phyloP scores from a whole-genome alignment of 2,113 vertebrate species.

The Atherinomorus stipes region DNA sequence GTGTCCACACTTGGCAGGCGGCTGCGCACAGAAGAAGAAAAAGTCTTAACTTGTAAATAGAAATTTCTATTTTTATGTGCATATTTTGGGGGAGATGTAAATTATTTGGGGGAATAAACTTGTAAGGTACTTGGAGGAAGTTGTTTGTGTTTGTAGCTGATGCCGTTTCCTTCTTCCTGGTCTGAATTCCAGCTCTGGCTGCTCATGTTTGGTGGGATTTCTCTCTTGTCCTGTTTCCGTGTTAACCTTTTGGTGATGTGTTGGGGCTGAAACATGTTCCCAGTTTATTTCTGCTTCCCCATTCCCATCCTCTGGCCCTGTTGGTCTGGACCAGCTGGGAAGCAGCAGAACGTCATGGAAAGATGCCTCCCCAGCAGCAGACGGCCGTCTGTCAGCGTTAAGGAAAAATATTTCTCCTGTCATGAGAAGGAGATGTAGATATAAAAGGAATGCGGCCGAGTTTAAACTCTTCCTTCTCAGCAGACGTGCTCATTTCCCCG shows the following conservation, averaged over 20 bases:
- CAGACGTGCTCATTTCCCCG: neutral
- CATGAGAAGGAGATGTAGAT: conserved; percentile 46
- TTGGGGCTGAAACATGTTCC: neutral
- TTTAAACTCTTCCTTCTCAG: conserved; percentile 45
- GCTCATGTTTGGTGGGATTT: neutral
- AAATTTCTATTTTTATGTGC: conserved; percentile 34
- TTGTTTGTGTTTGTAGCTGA: neutral
- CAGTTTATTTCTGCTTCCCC: conserved; percentile 1
- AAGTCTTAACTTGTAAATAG: conserved; percentile 50
- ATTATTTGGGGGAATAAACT: conserved; percentile 72
- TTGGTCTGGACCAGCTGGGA: too few relatives aligned
- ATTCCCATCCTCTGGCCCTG: too few relatives aligned
- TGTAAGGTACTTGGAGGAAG: neutral
- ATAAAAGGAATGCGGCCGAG: conserved; percentile 47
- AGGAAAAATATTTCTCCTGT: conserved; percentile 18
- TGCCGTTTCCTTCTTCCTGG: conserved; percentile 6
- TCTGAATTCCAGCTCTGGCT: conserved; percentile 8
- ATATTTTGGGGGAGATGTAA: conserved; percentile 42
- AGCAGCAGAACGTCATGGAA: too few relatives aligned
- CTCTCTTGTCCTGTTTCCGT: neutral
- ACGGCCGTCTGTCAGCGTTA: conserved; percentile 1
- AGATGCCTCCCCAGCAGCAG: too few relatives aligned
- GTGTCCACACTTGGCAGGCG: neutral
- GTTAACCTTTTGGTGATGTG: neutral
- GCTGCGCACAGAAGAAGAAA: conserved; percentile 52